phyloP scores from a whole-genome alignment of 2,797 vertebrate species.

The Calcarius lapponicus region DNA sequence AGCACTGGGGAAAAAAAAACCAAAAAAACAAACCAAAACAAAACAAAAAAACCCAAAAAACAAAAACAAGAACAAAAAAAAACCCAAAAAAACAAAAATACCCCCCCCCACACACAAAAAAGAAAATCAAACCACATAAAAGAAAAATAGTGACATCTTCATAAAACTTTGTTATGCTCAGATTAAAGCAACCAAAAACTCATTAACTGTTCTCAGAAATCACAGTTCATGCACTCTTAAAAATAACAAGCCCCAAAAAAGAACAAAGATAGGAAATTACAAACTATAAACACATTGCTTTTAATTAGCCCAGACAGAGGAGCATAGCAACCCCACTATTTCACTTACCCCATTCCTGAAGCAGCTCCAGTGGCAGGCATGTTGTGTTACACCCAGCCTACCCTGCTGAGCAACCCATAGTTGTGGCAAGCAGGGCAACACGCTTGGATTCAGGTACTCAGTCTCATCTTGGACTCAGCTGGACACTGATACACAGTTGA shows the following conservation, averaged over 20 bases:
- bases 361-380: background rate
- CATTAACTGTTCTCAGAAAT: background rate
- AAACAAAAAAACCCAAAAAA: too few relatives aligned
- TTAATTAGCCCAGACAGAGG: background rate
- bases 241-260: background rate
- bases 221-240: background rate
- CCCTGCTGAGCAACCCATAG: background rate
- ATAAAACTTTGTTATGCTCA: background rate
- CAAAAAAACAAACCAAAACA: too few relatives aligned
- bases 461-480: background rate
- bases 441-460: background rate
- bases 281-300: background rate
- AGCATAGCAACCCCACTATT: background rate
- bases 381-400: rapidly evolving
- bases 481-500: background rate
- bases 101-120: background rate
- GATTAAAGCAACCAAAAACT: background rate
- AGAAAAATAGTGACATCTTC: background rate
- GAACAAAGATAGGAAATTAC: background rate
- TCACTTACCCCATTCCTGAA: background rate
- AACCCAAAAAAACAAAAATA: too few relatives aligned
- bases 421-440: background rate
- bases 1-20: background rate
- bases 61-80: background rate
- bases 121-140: background rate